phyloP scores from a whole-genome alignment of 2,888 invertebrate genomes.

The Hirtodrosophila alboralis region DNA sequence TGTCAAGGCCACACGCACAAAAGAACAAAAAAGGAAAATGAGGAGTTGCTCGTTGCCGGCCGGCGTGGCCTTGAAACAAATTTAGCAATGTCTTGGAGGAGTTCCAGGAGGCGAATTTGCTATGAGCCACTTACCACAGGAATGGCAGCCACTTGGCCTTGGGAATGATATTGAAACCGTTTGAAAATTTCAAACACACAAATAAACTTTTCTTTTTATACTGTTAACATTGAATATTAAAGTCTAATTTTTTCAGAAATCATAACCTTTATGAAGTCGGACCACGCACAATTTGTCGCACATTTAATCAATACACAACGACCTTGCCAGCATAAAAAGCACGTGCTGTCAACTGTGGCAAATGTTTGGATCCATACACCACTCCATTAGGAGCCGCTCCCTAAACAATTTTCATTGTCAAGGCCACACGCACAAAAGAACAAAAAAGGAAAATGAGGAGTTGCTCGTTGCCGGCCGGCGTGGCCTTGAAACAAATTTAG shows the following conservation, averaged over 20 bases:
- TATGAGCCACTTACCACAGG: slow-evolving; percentile 43
- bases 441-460: slow-evolving; percentile 14
- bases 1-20: slow-evolving; percentile 71
- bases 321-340: slow-evolving; percentile 67
- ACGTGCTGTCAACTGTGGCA: slow-evolving; percentile 69
- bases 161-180: no score
- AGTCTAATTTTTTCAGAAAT: neutral
- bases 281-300: slow-evolving; percentile 15
- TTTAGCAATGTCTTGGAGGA: no score
- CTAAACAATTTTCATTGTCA: slow-evolving; percentile 66
- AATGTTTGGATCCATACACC: slow-evolving; percentile 30
- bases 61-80: slow-evolving; percentile 63
- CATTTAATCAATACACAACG: slow-evolving; percentile 60
- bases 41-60: slow-evolving; percentile 52
- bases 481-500: slow-evolving; percentile 57
- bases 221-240: neutral
- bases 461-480: slow-evolving; percentile 62
- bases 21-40: slow-evolving; percentile 19
- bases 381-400: slow-evolving; percentile 40
- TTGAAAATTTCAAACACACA: no score
- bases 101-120: slow-evolving; percentile 43
- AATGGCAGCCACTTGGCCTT: slow-evolving; percentile 61
- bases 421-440: slow-evolving; percentile 64
- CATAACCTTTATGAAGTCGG: slow-evolving; percentile 9
- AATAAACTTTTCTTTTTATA: no score